Evolutionary conservation across 2,888 invertebrate species (phyloP), one percentile per base, ranked within the genome.

Genomic region (Euplexia lucipara): DNA sequence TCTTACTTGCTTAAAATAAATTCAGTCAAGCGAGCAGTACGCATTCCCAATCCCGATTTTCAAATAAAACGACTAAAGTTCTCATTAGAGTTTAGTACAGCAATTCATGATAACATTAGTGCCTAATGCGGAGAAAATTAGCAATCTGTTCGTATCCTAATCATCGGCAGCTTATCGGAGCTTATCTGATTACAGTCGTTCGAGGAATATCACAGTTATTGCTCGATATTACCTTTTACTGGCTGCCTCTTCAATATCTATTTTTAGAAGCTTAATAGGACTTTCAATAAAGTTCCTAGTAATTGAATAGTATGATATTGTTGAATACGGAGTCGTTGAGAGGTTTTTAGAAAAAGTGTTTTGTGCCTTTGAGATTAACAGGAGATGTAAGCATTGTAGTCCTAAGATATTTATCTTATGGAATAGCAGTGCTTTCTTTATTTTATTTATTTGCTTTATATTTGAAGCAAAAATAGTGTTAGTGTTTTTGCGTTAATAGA

Each of bases 121-220:
- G 16, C 34, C 18, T 68, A 39, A 35, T 61, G 52, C 30, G 7
- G 12, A 32, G 47, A 37, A 68, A 41, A 61, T 61, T 47, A 10
- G 37, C 37, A 70, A 69, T 34, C 10, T 18, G 37, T 39, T 49
- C n/a, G 5, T 34, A 16, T 37, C 8, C 34, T 62, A 41, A 66
- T 69, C 58, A 68, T 35, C 16, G 16, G 34, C 10, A 39, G 39
- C 45, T 70, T 67, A 70, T 48, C 49, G 39, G 34, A 52, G 39
- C 56, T 58, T 59, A 57, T 56, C 42, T 58, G 45, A 63, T 75
- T 59, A 56, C 12, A 47, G 14, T 20, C 16, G 12, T 39, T 56
- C 48, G 35, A 12, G 8, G 30, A 69, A 61, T 52, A 70, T 47
- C 34, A 45, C 54, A 61, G 62, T 70, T 68, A 68, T 45, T 35